These are phyloP conservation scores for Gadopsis marmoratus DNA, from an alignment of 2,797 vertebrate species.

Conservation along the genomic window DNA sequence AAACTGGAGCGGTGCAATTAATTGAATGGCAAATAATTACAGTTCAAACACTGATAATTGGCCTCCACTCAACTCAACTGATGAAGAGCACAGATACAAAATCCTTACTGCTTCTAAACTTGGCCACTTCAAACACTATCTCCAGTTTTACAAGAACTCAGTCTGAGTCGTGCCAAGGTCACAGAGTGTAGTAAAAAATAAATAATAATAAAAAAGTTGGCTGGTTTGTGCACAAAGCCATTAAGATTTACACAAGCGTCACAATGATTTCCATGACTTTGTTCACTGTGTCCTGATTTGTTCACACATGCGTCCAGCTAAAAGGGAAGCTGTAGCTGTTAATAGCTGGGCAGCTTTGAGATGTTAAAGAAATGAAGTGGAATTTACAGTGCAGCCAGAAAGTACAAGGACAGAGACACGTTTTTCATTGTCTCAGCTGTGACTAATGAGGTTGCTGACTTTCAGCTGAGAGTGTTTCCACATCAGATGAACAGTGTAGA, in stretches of 20 bases:
- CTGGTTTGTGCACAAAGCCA: constrained; percentile 26
- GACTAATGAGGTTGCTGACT: constrained; percentile 58
- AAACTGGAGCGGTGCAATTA: constrained; percentile 54
- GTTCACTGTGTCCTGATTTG: constrained; percentile 43
- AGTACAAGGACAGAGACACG: constrained; percentile 40
- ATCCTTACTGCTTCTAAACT: constrained; percentile 24
- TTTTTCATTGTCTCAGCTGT: constrained; percentile 45
- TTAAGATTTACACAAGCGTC: constrained; percentile 43
- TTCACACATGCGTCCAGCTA: constrained; percentile 45
- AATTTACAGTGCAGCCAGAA: constrained; percentile 37
- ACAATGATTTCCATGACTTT: constrained; percentile 61
- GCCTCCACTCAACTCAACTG: constrained; percentile 32
- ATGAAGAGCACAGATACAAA: constrained; percentile 33
- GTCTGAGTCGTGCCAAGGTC: constrained; percentile 48
- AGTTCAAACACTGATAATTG: constrained; percentile 61
- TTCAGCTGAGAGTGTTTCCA: constrained; percentile 51
- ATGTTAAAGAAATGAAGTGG: constrained; percentile 44
- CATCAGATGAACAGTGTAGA: constrained; percentile 26
- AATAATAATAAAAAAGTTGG: constrained; percentile 23
- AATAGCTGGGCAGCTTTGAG: constrained; percentile 4
- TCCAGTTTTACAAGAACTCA: constrained; percentile 30
- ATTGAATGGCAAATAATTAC: constrained; percentile 60
- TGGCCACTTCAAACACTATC: constrained; percentile 46
- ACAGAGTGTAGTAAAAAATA: constrained; percentile 31
- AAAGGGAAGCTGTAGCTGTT: constrained; percentile 25